Percentiles rank a stretch among this genome's conserved stretches.
These are phyloP conservation scores for Hexactinellida sp. DNA, from an alignment of 37 sponge, comb jelly and placozoan species.

Conservation along the genomic window DNA sequence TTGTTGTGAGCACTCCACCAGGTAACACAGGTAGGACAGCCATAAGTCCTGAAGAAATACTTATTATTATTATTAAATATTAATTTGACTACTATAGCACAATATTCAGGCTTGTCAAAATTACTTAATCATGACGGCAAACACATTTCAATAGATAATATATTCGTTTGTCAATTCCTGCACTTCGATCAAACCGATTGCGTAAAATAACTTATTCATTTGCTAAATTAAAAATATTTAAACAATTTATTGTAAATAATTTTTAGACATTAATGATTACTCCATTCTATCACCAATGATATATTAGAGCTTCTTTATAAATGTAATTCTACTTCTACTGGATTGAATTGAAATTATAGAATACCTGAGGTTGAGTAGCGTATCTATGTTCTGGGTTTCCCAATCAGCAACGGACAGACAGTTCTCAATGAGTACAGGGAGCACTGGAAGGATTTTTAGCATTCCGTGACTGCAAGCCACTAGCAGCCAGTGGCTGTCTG, in stretches of 20 bases:
- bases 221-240: background rate
- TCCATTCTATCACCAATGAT: no score
- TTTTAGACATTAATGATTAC: no score
- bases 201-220: background rate
- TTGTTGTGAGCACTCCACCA: background rate
- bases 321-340: no score
- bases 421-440: background rate
- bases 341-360: no score
- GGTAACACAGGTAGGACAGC: background rate
- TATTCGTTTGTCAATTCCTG: no score
- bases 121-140: no score
- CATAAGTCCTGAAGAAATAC: background rate
- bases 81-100: no score
- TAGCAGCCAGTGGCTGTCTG: background rate
- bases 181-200: no score
- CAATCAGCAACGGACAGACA: background rate
- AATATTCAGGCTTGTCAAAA: no score
- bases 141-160: no score
- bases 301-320: no score
- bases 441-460: background rate
- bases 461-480: slow-evolving; percentile 8
- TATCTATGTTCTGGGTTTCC: background rate
- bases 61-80: background rate
- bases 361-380: background rate
- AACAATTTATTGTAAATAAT: no score